phyloP scores from a whole-genome alignment of 2,797 vertebrate genomes.

The Cyprinella venusta region DNA sequence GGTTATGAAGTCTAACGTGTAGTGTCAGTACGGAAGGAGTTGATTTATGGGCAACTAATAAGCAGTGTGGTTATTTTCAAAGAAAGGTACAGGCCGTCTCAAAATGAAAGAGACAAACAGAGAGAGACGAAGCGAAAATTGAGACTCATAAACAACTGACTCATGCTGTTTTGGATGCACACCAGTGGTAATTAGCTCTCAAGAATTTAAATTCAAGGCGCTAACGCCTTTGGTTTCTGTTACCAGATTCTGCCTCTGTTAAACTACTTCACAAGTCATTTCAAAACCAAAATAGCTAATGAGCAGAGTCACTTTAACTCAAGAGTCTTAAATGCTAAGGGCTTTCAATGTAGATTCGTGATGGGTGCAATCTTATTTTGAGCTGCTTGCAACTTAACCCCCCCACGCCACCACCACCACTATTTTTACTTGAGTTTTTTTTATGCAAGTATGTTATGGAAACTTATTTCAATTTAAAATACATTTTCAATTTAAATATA shows the following conservation, averaged over 20 bases:
- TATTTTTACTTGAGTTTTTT: no score
- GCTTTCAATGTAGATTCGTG: neutral
- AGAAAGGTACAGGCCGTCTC: conserved; percentile 48
- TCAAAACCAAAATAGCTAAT: conserved; percentile 9
- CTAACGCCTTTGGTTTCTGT: conserved; percentile 6
- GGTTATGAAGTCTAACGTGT: conserved; percentile 50
- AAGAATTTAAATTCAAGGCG: conserved; percentile 6
- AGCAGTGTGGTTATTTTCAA: conserved; percentile 56
- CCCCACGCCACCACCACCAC: no score
- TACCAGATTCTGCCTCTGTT: conserved; percentile 4
- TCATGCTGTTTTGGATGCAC: conserved; percentile 19
- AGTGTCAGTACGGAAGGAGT: conserved; percentile 29
- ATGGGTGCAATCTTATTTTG: neutral
- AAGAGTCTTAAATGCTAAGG: neutral
- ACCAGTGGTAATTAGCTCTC: conserved; percentile 14
- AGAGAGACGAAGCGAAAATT: conserved; percentile 21
- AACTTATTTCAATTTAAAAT: neutral
- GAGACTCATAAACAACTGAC: conserved; percentile 22
- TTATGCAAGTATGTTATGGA: no score
- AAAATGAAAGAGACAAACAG: conserved; percentile 33
- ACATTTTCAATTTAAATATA: neutral
- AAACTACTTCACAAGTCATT: neutral
- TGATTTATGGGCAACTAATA: conserved; percentile 61
- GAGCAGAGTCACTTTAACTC: neutral
- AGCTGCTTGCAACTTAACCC: neutral